Evolutionary conservation across 2,797 vertebrate genomes (phyloP), one percentile per base, ranked within the genome.

Genomic region (Enteromius anoplus): DNA sequence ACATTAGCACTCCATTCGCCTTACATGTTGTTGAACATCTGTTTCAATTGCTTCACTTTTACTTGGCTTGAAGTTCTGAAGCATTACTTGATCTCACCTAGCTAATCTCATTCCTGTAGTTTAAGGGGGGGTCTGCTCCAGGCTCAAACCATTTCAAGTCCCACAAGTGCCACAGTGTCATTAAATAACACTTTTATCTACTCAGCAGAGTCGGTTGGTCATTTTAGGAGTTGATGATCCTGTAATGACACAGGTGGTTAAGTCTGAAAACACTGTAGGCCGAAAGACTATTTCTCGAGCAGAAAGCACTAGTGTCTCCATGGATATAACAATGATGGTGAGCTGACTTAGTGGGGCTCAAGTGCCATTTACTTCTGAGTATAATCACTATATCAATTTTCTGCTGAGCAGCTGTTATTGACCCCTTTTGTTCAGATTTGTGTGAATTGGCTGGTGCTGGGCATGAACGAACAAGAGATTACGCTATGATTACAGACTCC

Each of bases 321-420:
- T 84, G 85, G 76, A 49, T 88, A n/a, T 84, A 85, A 82, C 60
- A 21, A 14, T 29, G 69, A 79, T 62, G 80, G 42, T 82, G 82
- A 80, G 76, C 86, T 82, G 86, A 80, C 60, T 26, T 78, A 93
- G 92, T 89, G 91, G 90, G 91, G 91, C 92, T 94, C 91, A 91
- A 92, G 92, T 92, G 88, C 93, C 93, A 95, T 95, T 83, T 94
- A 93, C 90, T 93, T 93, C 89, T 92, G 93, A 95, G 94, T 94
- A 93, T 93, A 93, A 94, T 92, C 92, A 95, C 94, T 92, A 94
- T 93, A 95, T 95, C 93, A 94, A 95, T 95, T 95, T 95, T 84
- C 89, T 88, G 82, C 92, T 87, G 84, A 87, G 82, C 91, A 88
- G 90, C 90, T 92, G 92, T 93, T 94, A 93, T 93, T 94, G 93